These are phyloP conservation scores for Drosophila prolongata DNA, from an alignment of 2,888 invertebrate genomes.

Conservation along the genomic window DNA sequence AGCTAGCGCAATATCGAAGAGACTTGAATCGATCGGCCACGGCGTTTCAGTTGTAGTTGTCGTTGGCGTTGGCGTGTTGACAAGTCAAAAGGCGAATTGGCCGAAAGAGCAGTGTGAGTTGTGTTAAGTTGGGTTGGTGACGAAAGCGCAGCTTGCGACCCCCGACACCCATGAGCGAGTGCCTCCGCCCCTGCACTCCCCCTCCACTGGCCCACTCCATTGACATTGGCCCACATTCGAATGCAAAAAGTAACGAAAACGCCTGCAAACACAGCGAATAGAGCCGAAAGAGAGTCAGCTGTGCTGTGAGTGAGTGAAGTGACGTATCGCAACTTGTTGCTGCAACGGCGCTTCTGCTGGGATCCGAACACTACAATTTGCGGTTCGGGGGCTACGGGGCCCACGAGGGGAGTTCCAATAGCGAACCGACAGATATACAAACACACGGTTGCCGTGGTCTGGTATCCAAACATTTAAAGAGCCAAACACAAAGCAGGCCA, in stretches of 20 bases:
- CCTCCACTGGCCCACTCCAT: constrained; percentile 40
- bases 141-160: constrained; percentile 66
- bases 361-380: constrained; percentile 28
- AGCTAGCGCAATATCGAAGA: constrained; percentile 56
- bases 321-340: constrained; percentile 52
- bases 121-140: constrained; percentile 37
- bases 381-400: neutral
- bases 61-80: constrained; percentile 32
- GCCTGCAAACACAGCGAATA: constrained; percentile 18
- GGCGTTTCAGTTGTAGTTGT: constrained; percentile 53
- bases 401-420: constrained; percentile 47
- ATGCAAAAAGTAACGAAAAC: constrained; percentile 59
- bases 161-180: constrained; percentile 75
- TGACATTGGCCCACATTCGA: constrained; percentile 82
- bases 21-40: constrained; percentile 69
- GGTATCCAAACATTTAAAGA: constrained; percentile 33
- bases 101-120: constrained; percentile 30
- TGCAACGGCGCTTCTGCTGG: constrained; percentile 60
- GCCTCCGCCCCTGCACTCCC: constrained; percentile 44
- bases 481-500: constrained; percentile 39
- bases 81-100: constrained; percentile 47
- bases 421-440: constrained; percentile 50
- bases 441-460: constrained; percentile 23
- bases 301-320: constrained; percentile 28
- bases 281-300: constrained; percentile 38